Evolutionary conservation across 2,113 vertebrate genomes (phyloP).

Genomic region (Petrocephalus microphthalmus): DNA sequence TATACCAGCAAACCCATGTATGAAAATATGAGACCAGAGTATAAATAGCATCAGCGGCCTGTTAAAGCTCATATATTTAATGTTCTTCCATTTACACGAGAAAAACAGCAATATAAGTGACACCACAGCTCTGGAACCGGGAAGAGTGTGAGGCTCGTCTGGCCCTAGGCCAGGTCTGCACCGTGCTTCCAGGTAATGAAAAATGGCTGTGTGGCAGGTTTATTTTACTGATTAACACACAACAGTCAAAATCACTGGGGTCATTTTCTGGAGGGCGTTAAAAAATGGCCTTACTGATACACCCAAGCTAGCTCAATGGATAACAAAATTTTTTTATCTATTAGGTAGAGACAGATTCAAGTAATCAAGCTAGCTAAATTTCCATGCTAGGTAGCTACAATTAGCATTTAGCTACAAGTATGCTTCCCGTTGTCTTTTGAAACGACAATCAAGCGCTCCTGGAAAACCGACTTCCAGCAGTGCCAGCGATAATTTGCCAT

Average conservation of each 20-base stretch:
- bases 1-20: background rate
- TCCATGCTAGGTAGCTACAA: background rate
- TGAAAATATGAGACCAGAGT: background rate
- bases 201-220: background rate
- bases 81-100: background rate
- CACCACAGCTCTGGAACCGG: background rate
- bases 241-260: background rate
- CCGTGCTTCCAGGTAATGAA: background rate
- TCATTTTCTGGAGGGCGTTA: background rate
- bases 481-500: background rate
- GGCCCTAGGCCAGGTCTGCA: background rate
- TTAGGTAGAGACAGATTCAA: background rate
- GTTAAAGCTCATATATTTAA: background rate
- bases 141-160: background rate
- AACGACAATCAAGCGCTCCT: background rate
- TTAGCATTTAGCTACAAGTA: background rate
- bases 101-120: background rate
- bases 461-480: background rate
- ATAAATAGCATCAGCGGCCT: background rate
- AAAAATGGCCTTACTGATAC: background rate
- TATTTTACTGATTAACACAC: background rate
- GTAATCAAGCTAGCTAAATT: background rate
- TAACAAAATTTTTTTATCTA: background rate
- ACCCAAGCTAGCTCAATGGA: background rate
- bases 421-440: background rate